Conservation (phyloP, 2,888 invertebrate species). For the Drosophila mimetica region DNA sequence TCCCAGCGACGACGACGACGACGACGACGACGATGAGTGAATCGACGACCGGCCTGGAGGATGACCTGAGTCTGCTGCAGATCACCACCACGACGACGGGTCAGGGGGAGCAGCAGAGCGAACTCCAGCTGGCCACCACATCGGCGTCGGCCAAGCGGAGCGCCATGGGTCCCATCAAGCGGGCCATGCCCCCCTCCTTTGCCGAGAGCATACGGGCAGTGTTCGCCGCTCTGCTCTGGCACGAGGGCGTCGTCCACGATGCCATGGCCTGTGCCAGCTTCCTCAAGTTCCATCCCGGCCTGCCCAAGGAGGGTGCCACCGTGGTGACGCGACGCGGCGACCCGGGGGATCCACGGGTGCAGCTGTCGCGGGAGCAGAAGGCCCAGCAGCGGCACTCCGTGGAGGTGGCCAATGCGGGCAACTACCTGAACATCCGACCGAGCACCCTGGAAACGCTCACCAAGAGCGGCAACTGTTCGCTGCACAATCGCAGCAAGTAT, state of each 20-base stretch:
- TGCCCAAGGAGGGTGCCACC: conserved; percentile 91
- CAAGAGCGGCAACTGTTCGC: conserved; percentile 91
- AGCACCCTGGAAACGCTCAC: conserved; percentile 91
- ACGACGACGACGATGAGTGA: not conserved
- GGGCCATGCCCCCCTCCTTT: conserved; percentile 95
- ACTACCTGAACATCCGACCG: conserved; percentile 91
- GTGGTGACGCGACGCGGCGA: conserved; percentile 89
- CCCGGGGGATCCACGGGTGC: conserved; percentile 79
- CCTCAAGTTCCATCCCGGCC: conserved; percentile 94
- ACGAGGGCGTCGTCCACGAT: conserved; percentile 98
- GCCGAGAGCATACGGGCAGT: conserved; percentile 97
- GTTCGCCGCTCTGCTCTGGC: conserved; percentile 98
- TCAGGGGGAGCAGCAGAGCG: conserved; percentile 63
- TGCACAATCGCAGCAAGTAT: conserved; percentile 89
- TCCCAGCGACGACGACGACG: conserved; percentile 14
- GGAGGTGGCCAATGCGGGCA: conserved; percentile 90
- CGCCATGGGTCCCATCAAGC: conserved; percentile 86
- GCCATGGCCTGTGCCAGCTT: conserved; percentile 99
- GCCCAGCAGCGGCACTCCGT: conserved; percentile 94
- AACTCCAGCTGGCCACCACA: conserved; percentile 55
- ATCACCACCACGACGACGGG: conserved; percentile 72
- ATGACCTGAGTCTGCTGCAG: conserved; percentile 79
- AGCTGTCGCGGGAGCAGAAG: conserved; percentile 86
- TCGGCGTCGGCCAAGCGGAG: conserved; percentile 38
- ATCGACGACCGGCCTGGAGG: conserved; percentile 64